phyloP scores from a whole-genome alignment of 1,140 invertebrate genomes.

The Pseudomyrmex flavicornis region DNA sequence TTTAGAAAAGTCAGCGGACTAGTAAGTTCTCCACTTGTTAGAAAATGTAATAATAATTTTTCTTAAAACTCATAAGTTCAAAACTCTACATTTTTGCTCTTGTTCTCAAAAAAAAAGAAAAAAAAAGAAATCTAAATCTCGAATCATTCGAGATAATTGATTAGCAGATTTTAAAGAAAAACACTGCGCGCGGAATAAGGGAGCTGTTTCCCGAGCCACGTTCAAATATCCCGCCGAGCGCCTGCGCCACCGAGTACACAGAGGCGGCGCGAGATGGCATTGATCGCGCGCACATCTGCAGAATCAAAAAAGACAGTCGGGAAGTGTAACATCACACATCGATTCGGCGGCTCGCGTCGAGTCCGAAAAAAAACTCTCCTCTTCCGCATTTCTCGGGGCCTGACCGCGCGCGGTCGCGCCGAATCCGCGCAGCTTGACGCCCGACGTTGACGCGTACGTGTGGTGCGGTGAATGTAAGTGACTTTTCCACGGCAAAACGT shows the following conservation, averaged over 20 bases:
- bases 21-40: too few relatives aligned
- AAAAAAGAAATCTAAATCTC: too few relatives aligned
- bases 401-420: constrained; percentile 14
- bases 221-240: constrained; percentile 27
- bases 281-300: constrained; percentile 75
- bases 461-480: constrained; percentile 64
- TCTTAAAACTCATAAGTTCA: too few relatives aligned
- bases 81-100: too few relatives aligned
- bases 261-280: constrained; percentile 67
- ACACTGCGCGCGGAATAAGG: too few relatives aligned
- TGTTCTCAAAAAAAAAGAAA: too few relatives aligned
- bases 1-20: neutral
- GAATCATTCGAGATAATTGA: too few relatives aligned
- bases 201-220: too few relatives aligned
- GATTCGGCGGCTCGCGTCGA: constrained; percentile 77
- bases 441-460: constrained; percentile 48
- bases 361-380: constrained; percentile 72
- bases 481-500: constrained; percentile 19
- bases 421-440: constrained; percentile 24
- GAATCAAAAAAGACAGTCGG: constrained; percentile 83
- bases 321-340: constrained; percentile 81
- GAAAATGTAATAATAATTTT: too few relatives aligned
- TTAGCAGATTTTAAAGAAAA: too few relatives aligned
- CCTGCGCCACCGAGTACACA: neutral
- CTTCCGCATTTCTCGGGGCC: constrained; percentile 56